phyloP scores from a whole-genome alignment of 2,888 invertebrate genomes.

The Trichacis sp. region DNA sequence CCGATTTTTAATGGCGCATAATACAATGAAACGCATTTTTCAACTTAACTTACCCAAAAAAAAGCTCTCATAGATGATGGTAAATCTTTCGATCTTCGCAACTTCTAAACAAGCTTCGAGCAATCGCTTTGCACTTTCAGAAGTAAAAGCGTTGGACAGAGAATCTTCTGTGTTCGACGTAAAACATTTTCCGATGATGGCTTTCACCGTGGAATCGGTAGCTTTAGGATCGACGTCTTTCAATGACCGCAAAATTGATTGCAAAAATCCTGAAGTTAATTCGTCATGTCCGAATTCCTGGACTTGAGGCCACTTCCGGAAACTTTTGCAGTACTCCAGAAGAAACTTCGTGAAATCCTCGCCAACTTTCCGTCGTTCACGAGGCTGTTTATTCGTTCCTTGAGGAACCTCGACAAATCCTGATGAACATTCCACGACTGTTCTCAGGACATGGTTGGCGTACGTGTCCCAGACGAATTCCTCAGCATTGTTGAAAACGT shows the following conservation, averaged over 20 bases:
- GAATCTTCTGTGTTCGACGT: conserved; percentile 56
- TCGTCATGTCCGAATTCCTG: conserved; percentile 78
- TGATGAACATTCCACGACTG: conserved; percentile 78
- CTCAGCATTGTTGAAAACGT: conserved; percentile 85
- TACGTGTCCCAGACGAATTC: conserved; percentile 85
- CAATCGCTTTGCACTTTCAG: conserved; percentile 75
- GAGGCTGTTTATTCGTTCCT: conserved; percentile 13
- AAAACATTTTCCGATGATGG: conserved; percentile 77
- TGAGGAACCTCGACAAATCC: conserved; percentile 71
- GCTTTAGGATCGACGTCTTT: conserved; percentile 74
- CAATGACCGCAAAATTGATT: conserved; percentile 75
- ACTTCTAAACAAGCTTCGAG: conserved; percentile 77
- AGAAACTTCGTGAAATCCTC: conserved; percentile 69
- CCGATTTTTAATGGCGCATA: too few species aligned
- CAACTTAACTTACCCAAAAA: conserved; percentile 69
- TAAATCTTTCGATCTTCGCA: conserved; percentile 75
- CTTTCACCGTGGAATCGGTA: conserved; percentile 72
- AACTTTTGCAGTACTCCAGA: conserved; percentile 61
- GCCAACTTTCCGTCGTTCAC: conserved; percentile 55
- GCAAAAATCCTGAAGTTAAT: conserved; percentile 79
- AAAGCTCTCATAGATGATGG: conserved; percentile 76
- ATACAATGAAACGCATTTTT: too few species aligned
- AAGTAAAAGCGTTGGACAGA: conserved; percentile 76
- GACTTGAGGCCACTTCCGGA: conserved; percentile 84
- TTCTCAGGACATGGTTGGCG: conserved; percentile 82